A percentile compares a stretch with the other conserved stretches of the same genome.
Conservation (phyloP, 2,888 invertebrate genomes). For the Lasioglossum morio region DNA sequence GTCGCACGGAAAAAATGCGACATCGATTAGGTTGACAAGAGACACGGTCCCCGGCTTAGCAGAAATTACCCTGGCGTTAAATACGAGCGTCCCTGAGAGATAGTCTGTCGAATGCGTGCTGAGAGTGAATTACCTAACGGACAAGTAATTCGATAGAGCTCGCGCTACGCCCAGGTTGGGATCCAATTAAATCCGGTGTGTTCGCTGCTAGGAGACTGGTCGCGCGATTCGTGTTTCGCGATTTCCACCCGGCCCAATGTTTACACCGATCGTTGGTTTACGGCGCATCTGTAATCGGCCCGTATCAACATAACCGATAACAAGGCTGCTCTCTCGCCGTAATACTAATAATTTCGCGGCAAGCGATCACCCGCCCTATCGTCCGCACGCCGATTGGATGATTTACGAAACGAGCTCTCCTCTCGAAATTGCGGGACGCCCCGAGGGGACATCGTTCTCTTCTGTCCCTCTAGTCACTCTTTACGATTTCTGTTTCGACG, state of each 20-base stretch:
- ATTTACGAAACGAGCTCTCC: slow-evolving; percentile 10
- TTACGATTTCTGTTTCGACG: neutral
- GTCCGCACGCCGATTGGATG: slow-evolving; percentile 6
- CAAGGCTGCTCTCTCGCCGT: slow-evolving; percentile 53
- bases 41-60: neutral
- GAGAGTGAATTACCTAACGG: slow-evolving; percentile 44
- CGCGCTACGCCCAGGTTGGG: slow-evolving; percentile 45
- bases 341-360: slow-evolving; percentile 65
- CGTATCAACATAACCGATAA: slow-evolving; percentile 58
- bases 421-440: slow-evolving; percentile 1
- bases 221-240: slow-evolving; percentile 47
- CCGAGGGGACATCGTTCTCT: neutral
- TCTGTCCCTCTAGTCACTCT: neutral
- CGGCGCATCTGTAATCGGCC: slow-evolving; percentile 50
- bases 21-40: neutral
- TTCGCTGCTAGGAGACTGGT: slow-evolving; percentile 2
- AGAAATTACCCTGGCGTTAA: slow-evolving; percentile 52
- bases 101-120: slow-evolving; percentile 47
- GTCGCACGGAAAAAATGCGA: neutral
- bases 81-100: slow-evolving; percentile 35
- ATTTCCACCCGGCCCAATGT: slow-evolving; percentile 11
- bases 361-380: slow-evolving; percentile 46
- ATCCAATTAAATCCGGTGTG: slow-evolving; percentile 54
- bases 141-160: slow-evolving; percentile 61
- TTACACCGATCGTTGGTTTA: slow-evolving; percentile 50